Evolutionary conservation across 1,140 invertebrate species (phyloP).

Genomic region (Drosophila sturtevanti): DNA sequence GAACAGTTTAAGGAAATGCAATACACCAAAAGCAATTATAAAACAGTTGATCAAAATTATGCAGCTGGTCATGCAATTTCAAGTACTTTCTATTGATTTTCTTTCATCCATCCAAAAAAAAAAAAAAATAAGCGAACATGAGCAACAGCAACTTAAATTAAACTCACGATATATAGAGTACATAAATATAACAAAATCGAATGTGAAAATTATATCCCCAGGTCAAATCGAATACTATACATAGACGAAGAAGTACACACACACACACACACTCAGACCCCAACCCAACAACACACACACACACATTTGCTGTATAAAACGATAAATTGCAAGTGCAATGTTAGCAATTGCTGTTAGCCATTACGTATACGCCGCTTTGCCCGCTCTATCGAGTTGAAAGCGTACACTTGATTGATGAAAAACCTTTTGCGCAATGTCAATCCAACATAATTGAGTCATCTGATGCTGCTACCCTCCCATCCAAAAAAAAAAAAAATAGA

Average conservation of each 20-base stretch:
- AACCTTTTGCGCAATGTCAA: slow-evolving; percentile 71
- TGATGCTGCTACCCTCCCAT: slow-evolving; percentile 17
- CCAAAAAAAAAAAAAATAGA: slow-evolving; percentile 4
- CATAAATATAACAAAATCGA: slow-evolving; percentile 59
- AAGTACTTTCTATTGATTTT: neutral
- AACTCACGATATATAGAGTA: slow-evolving; percentile 30
- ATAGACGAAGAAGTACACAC: neutral
- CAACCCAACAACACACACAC: neutral
- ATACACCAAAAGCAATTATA: slow-evolving; percentile 4
- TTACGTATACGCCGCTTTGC: slow-evolving; percentile 71
- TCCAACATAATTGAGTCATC: slow-evolving; percentile 72
- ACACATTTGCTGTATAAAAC: slow-evolving; percentile 13
- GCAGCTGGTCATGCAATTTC: neutral
- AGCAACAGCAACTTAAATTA: slow-evolving; percentile 54
- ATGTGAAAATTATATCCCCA: slow-evolving; percentile 55
- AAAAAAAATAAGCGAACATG: slow-evolving; percentile 6
- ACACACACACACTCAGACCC: slow-evolving; percentile 21
- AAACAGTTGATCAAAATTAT: slow-evolving; percentile 1
- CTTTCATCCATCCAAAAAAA: neutral
- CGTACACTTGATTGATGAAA: slow-evolving; percentile 74
- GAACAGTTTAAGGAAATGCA: neutral
- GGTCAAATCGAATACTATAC: slow-evolving; percentile 28
- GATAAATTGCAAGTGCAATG: slow-evolving; percentile 69
- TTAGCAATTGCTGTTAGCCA: slow-evolving; percentile 66
- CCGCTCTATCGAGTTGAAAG: slow-evolving; percentile 43